A percentile compares a stretch with the other conserved stretches of the same genome.
Conservation (phyloP, 2,888 invertebrate genomes). For the Thera britannica region DNA sequence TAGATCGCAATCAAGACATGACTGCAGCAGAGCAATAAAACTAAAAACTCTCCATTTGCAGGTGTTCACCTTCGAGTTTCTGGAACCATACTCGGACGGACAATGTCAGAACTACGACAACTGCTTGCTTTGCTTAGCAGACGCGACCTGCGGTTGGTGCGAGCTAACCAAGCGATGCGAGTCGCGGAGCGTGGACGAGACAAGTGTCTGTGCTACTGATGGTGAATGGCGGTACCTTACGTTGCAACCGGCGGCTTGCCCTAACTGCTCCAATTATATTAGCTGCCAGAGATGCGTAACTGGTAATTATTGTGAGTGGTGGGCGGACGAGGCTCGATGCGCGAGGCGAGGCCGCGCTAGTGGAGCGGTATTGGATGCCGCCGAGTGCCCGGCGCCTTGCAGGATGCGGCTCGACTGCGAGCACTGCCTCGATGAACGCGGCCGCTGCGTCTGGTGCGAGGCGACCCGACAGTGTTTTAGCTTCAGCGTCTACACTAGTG, state of each 20-base stretch:
- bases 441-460: constrained; percentile 98
- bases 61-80: constrained; percentile 94
- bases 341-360: constrained; percentile 90
- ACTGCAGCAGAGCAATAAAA: not conserved
- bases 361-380: constrained; percentile 86
- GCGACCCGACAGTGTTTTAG: constrained; percentile 96
- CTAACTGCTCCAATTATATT: constrained; percentile 95
- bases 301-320: constrained; percentile 95
- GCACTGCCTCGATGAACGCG: constrained; percentile 92
- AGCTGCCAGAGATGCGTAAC: constrained; percentile 93
- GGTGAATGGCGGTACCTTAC: constrained; percentile 92
- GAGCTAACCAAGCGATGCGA: constrained; percentile 90
- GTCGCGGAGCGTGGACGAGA: constrained; percentile 88
- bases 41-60: constrained; percentile 45
- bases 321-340: constrained; percentile 94
- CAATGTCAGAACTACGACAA: constrained; percentile 91
- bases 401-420: constrained; percentile 90
- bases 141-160: constrained; percentile 97
- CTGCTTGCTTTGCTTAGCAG: constrained; percentile 94
- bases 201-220: constrained; percentile 81
- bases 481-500: constrained; percentile 97
- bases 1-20: not conserved
- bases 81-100: constrained; percentile 94
- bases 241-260: constrained; percentile 92
- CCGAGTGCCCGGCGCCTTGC: constrained; percentile 92